Conservation (phyloP, 1,140 invertebrate genomes). For the Drosophila tristis region DNA sequence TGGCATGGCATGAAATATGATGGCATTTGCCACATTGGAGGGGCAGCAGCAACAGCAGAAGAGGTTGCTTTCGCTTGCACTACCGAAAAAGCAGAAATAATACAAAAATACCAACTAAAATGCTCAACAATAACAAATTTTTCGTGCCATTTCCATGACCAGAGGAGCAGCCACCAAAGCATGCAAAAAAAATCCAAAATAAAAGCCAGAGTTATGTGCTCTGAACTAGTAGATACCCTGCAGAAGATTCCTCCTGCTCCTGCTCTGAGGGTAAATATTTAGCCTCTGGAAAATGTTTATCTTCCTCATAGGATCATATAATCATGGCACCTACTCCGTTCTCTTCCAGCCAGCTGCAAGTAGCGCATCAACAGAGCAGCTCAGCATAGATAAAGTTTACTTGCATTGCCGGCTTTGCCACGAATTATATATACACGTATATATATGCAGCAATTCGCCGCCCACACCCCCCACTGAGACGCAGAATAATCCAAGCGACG, state of each 20-base stretch:
- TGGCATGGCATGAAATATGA: conserved; percentile 38
- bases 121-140: conserved; percentile 59
- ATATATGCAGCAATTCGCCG: too few relatives aligned
- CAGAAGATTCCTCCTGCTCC: too few relatives aligned
- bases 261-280: too few relatives aligned
- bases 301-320: too few relatives aligned
- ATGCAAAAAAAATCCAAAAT: conserved; percentile 11
- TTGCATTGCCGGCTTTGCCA: conserved; percentile 45
- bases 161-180: neutral
- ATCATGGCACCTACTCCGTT: too few relatives aligned
- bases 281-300: too few relatives aligned
- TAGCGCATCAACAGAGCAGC: conserved; percentile 40
- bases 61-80: conserved; percentile 17
- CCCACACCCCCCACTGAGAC: conserved; percentile 2
- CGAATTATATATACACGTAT: too few relatives aligned
- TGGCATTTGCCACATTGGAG: conserved; percentile 25
- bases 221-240: too few relatives aligned
- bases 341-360: neutral
- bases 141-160: conserved; percentile 54
- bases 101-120: conserved; percentile 36
- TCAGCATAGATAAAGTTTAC: conserved; percentile 55
- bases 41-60: conserved; percentile 1
- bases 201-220: neutral
- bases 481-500: conserved; percentile 60
- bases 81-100: conserved; percentile 5